phyloP scores from a whole-genome alignment of 2,888 invertebrate genomes.

The Apotomis capreana region DNA sequence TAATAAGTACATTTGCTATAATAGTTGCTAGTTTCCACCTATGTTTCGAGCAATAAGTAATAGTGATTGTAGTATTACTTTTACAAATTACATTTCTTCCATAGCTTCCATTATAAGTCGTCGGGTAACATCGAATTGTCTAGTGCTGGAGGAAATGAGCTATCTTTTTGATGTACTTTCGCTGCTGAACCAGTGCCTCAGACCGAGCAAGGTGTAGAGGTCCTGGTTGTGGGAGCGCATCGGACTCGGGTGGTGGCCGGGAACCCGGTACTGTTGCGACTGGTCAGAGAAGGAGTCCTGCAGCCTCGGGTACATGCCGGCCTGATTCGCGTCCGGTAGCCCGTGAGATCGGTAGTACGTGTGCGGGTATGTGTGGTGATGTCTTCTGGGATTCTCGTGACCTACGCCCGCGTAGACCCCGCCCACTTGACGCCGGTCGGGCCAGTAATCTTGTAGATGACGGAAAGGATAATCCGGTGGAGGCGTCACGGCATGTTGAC shows the following conservation, averaged over 20 bases:
- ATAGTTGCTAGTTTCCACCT: slow-evolving; percentile 28
- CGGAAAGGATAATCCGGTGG: slow-evolving; percentile 76
- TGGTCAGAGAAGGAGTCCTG: slow-evolving; percentile 63
- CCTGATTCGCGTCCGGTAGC: slow-evolving; percentile 54
- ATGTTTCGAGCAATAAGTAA: slow-evolving; percentile 36
- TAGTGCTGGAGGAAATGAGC: slow-evolving; percentile 60
- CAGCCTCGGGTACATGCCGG: slow-evolving; percentile 56
- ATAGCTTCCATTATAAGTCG: slow-evolving; percentile 80
- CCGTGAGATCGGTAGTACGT: slow-evolving; percentile 65
- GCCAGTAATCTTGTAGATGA: slow-evolving; percentile 78
- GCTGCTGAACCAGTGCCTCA: slow-evolving; percentile 79
- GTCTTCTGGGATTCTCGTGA: slow-evolving; percentile 76
- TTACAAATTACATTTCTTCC: slow-evolving; percentile 58
- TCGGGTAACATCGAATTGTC: slow-evolving; percentile 82
- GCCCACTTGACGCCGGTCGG: slow-evolving; percentile 67
- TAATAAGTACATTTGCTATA: slow-evolving; percentile 37
- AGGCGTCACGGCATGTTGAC: slow-evolving; percentile 67
- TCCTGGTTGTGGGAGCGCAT: slow-evolving; percentile 68
- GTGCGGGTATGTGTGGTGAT: slow-evolving; percentile 76
- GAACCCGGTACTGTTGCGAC: slow-evolving; percentile 62
- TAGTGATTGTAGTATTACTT: slow-evolving; percentile 43
- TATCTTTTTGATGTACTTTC: slow-evolving; percentile 79
- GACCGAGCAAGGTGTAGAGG: slow-evolving; percentile 75
- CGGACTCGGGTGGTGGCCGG: slow-evolving; percentile 62
- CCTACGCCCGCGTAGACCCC: slow-evolving; percentile 67